Conservation (phyloP, 2,888 invertebrate genomes). For the Perithous albicinctus region DNA sequence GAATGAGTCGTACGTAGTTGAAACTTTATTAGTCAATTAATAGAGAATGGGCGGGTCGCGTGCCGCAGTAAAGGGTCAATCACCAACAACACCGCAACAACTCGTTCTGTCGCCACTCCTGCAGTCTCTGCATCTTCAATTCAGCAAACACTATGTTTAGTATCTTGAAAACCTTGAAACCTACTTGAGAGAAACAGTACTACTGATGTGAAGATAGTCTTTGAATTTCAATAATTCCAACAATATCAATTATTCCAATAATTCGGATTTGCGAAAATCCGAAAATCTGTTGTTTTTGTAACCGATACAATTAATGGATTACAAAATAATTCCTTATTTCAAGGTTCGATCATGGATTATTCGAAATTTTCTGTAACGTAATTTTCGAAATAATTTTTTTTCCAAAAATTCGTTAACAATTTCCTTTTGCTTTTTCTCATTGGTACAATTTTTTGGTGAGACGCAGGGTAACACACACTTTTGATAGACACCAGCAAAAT, state of each 20-base stretch:
- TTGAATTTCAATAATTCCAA: too few species aligned
- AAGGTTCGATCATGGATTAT: too few species aligned
- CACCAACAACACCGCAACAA: too few species aligned
- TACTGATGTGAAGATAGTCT: too few species aligned
- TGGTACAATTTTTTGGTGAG: not conserved
- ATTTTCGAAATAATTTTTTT: too few species aligned
- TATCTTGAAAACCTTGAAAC: not conserved
- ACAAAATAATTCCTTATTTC: too few species aligned
- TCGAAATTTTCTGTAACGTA: too few species aligned
- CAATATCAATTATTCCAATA: too few species aligned
- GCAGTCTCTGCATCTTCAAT: constrained; percentile 7
- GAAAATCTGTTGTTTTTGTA: too few species aligned
- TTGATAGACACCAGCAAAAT: constrained; percentile 6
- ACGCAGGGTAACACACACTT: not conserved
- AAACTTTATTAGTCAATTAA: constrained; percentile 81
- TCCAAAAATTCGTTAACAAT: too few species aligned
- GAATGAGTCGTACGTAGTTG: constrained; percentile 70
- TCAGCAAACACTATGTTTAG: not conserved
- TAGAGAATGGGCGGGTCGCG: constrained; percentile 73
- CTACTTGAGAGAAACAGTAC: not conserved
- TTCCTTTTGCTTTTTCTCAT: not conserved
- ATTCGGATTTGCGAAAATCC: too few species aligned
- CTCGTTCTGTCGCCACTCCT: not conserved
- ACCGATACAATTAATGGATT: too few species aligned
- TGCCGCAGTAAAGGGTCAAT: constrained; percentile 76